Base-by-base conservation (phyloP, 2,888 invertebrate species). In the Dastarcus helophoroides region DNA sequence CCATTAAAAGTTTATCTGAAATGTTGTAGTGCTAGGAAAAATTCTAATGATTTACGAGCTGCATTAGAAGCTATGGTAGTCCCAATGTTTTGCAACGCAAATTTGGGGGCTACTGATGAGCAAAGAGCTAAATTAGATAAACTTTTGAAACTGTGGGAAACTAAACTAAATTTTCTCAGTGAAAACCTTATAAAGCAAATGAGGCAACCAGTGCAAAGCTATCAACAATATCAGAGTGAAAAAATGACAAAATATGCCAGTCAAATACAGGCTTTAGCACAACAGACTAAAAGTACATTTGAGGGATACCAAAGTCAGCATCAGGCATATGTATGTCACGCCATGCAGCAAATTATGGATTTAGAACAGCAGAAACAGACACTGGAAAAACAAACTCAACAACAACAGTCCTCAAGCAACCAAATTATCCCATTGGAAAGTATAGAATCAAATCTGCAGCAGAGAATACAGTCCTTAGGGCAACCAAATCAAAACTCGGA, bases 1-100 rank as follows among this genome's bases (percentile, higher is more conserved):
- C 7, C 11, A 30, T 24, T 17, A 17, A 8, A 63, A 31, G 39
- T 40, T 40, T n/a, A n/a, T n/a, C n/a, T n/a, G n/a, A n/a, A n/a
- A n/a, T 40, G 43, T 60, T 76, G 62, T 70, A 95, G 95, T 71
- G 86, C 90, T 56, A 76, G 95, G 58, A 97, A 95, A 71, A 90
- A 88, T 68, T 84, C 86, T 38, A 83, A 85, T 63, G 88, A 89
- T 58, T 73, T 97, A 61, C 88, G 91, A 68, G 82, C 83, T 65
- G 81, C 86, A 56, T 72, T 98, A 65, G 91, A 93, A 69, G 79
- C 79, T 58, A 90, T 94, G 53, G 93, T 97, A 50, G 88, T 95
- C 53, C 93, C 95, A 50, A 90, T 97, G 82, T 98, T 94, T 71
- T 94, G 94, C 67, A 88, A 86, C 63, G 82, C 94, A 45, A 79